Evolutionary conservation across 1,140 invertebrate genomes (phyloP), one percentile per base, ranked within the genome.

Genomic region (Leptinotarsa defecta): DNA sequence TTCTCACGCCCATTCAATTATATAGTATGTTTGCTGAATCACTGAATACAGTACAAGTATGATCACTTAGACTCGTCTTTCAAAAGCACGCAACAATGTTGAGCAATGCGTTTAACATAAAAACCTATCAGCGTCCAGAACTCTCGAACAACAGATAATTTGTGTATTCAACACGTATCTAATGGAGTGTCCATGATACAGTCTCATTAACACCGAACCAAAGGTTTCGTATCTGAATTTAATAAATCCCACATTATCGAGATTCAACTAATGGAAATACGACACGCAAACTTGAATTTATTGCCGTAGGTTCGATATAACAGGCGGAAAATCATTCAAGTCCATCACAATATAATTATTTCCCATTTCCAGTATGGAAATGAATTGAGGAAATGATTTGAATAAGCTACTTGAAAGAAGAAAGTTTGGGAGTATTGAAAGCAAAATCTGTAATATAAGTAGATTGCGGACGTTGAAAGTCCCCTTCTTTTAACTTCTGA

Each of bases 231-330:
- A 57, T 57, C 52, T 57, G n/a, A 4, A 57, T 57, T 57, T 57
- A 57, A 57, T 57, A 57, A 57, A 57, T 57, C 52, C 52, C n/a
- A 57, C 52, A 57, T 57, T 57, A 57, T 57, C 52, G 52, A 57
- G 52, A 57, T 57, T n/a, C 52, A 57, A 57, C 52, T 57, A 57
- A 57, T 57, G 52, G 52, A 8, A 17, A 57, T 5, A 17, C 52
- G 17, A 43, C 34, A 43, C 34, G 52, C 52, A 3, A 57, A 57
- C 52, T 57, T 57, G 52, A 57, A 57, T 57, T 57, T 57, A 57
- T 57, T 19, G n/a, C n/a, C 5, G 52, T 17, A 57, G 52, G 17
- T 57, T 57, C 17, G 52, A 57, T 57, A 57, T 57, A 57, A 57
- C 15, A 19, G 52, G 52, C 17, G 52, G 52, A 57, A 57, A 57